phyloP scores from a whole-genome alignment of 2,797 vertebrate species.

The Erpetoichthys calabaricus region DNA sequence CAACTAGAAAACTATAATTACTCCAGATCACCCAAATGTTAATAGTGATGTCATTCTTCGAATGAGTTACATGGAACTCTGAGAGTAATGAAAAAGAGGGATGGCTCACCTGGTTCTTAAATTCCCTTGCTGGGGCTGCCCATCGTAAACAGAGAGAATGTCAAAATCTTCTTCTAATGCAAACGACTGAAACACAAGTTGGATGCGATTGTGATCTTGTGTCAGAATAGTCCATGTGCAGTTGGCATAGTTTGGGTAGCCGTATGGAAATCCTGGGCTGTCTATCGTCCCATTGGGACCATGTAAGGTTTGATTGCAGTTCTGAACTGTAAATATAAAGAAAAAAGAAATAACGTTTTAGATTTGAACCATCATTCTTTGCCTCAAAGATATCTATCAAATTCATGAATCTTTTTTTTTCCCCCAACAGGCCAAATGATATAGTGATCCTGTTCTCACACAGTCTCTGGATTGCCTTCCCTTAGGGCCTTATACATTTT shows the following conservation, averaged over 20 bases:
- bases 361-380: too few species aligned
- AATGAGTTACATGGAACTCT: too few species aligned
- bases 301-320: constrained; percentile 83
- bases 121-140: constrained; percentile 74
- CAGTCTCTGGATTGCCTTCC: too few species aligned
- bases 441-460: too few species aligned
- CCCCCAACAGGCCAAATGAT: too few species aligned
- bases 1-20: too few species aligned
- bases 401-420: too few species aligned
- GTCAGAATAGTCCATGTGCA: constrained; percentile 93
- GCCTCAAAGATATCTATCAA: too few species aligned
- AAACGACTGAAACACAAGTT: constrained; percentile 94
- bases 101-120: constrained; percentile 72
- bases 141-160: constrained; percentile 85
- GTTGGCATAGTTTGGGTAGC: constrained; percentile 97
- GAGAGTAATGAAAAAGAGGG: too few species aligned
- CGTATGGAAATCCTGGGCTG: constrained; percentile 92
- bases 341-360: constrained; percentile 13
- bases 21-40: too few species aligned
- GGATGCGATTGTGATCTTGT: constrained; percentile 86
- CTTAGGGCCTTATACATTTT: too few species aligned
- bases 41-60: too few species aligned
- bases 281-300: constrained; percentile 89
- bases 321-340: constrained; percentile 61
- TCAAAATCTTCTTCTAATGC: constrained; percentile 97